phyloP scores from a whole-genome alignment of 2,113 vertebrate genomes.

The Glareola pratincola region DNA sequence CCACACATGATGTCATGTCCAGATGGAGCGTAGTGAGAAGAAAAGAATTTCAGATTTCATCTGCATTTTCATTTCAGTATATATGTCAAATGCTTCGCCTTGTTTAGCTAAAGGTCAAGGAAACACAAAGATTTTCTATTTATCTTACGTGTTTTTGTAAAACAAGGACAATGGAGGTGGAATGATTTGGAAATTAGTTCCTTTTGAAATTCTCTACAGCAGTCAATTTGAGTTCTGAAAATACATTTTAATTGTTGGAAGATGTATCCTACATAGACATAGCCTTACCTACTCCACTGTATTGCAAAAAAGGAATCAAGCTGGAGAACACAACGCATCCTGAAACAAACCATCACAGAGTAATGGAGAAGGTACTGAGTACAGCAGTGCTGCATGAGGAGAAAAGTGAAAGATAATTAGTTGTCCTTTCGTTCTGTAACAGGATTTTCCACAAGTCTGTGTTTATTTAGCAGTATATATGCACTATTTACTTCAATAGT shows the following conservation, averaged over 20 bases:
- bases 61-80: slow-evolving; percentile 4
- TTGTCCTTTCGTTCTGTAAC: neutral
- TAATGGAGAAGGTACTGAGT: neutral
- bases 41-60: slow-evolving; percentile 23
- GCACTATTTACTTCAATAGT: neutral
- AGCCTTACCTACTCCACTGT: neutral
- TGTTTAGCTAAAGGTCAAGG: slow-evolving; percentile 41
- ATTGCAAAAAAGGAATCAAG: neutral
- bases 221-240: neutral
- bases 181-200: neutral
- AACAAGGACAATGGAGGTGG: neutral
- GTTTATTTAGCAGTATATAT: neutral
- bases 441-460: neutral
- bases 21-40: neutral
- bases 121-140: neutral
- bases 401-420: neutral
- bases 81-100: slow-evolving; percentile 1
- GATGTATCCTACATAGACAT: neutral
- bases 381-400: neutral
- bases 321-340: neutral
- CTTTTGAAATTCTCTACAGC: neutral
- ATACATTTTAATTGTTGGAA: neutral
- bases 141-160: neutral
- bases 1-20: neutral
- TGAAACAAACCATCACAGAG: neutral